phyloP scores from a whole-genome alignment of 2,113 vertebrate genomes.

The Colossoma macropomum region DNA sequence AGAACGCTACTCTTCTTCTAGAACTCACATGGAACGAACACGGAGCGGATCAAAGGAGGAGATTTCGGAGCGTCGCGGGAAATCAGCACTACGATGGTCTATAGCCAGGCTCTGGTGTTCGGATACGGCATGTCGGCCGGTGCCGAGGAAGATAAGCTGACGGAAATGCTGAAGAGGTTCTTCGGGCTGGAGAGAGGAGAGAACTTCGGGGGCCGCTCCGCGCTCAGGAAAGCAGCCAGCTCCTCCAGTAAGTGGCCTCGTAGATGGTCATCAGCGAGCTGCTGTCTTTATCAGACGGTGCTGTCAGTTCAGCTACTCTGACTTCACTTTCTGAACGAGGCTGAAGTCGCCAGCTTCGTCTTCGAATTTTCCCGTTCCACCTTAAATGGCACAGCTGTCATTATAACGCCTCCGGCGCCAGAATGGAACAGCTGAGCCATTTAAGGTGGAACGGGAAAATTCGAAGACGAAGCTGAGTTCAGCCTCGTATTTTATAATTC shows the following conservation, averaged over 20 bases:
- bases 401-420: no score
- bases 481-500: no score
- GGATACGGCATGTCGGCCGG: slow-evolving; percentile 54
- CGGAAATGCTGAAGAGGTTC: slow-evolving; percentile 61
- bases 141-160: slow-evolving; percentile 65
- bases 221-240: slow-evolving; percentile 64
- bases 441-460: no score
- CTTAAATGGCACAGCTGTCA: no score
- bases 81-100: slow-evolving; percentile 68
- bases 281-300: not conserved
- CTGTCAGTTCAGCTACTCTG: no score
- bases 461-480: no score
- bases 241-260: slow-evolving; percentile 66
- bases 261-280: no score
- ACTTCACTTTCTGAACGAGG: no score
- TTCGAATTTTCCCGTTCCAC: no score
- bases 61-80: slow-evolving; percentile 37
- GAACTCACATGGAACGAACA: slow-evolving; percentile 59
- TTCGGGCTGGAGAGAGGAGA: slow-evolving; percentile 39
- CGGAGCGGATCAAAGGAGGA: slow-evolving; percentile 38
- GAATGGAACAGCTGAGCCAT: no score
- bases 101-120: slow-evolving; percentile 67
- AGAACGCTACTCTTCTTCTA: accelerated
- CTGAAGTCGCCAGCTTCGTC: no score
- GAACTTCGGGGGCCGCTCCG: slow-evolving; percentile 57